Base-by-base conservation (phyloP, 2,888 invertebrate genomes). In the Chironomus riparius region DNA sequence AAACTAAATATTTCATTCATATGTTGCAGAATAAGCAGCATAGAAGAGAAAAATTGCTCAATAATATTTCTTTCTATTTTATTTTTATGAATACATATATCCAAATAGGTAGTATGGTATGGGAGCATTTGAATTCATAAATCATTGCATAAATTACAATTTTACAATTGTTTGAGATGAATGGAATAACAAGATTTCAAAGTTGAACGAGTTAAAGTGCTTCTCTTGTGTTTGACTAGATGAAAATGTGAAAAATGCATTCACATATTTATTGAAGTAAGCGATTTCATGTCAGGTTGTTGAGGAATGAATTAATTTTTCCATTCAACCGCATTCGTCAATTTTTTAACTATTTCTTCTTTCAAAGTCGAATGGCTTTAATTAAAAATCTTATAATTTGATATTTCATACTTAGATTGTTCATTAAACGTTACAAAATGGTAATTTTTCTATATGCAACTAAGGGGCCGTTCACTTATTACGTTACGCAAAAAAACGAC, bases 121-220 rank as follows among this genome's bases (percentile, higher is more conserved):
- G 65, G 65, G 65, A 65, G 65, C 65, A 65, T 21, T 15, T 15
- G 56, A 71, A 71, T 65, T 73, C 72, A 73, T 73, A 73, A 73
- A 73, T 73, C 72, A 73, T 73, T 73, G 72, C 72, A 73, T 73
- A 61, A 73, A 62, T 73, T 65, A 24, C 24, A 62, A 12, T 18
- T 62, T 21, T 72, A 38, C 72, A 61, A 73, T 62, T 61, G 28
- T 24, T 56, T 47, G 50, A 65, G 65, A 65, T 65, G 65, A 65
- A 65, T 65, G 65, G 65, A 65, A 65, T 18, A 15, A 21, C 65
- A 56, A 56, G 56, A 65, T 24, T 21, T 24, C 22, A 65, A 65
- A 65, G 22, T 24, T 65, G 65, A 65, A 22, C 65, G 65, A 65
- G 21, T 65, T 65, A 24, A 65, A 65, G 65, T 65, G 65, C 65